These are phyloP conservation scores for Halyomorpha halys DNA, from an alignment of 1,140 invertebrate species.

Conservation along the genomic window DNA sequence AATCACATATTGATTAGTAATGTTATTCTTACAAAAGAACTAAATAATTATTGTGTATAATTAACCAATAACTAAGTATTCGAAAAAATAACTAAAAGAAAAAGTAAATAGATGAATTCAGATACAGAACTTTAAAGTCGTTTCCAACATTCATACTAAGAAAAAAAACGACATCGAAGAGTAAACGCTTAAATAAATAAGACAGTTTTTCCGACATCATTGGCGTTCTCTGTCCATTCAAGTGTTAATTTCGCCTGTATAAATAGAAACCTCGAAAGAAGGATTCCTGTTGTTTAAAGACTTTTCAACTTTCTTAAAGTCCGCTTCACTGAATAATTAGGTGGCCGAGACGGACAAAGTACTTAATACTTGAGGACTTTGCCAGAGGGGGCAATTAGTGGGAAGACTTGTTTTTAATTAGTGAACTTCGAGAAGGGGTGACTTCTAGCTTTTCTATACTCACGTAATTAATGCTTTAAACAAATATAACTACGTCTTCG, in stretches of 20 bases:
- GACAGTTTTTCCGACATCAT: too few relatives aligned
- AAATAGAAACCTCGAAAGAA: slow-evolving; percentile 2
- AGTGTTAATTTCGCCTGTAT: not conserved
- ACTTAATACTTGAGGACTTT: slow-evolving; percentile 12
- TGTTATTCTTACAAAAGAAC: too few relatives aligned
- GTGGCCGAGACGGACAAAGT: slow-evolving; percentile 11
- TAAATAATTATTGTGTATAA: too few relatives aligned
- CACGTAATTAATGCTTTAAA: slow-evolving; percentile 7
- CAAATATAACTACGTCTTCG: slow-evolving; percentile 1
- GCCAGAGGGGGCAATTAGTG: slow-evolving; percentile 5
- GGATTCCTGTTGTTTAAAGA: slow-evolving; percentile 6
- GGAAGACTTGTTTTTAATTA: slow-evolving; percentile 12
- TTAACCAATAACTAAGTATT: too few relatives aligned
- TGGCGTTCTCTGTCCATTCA: too few relatives aligned
- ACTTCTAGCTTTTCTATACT: slow-evolving; percentile 8
- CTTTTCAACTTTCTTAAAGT: slow-evolving; percentile 8
- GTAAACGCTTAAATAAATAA: too few relatives aligned
- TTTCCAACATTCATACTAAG: too few relatives aligned
- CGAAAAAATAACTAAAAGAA: too few relatives aligned
- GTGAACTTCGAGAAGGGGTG: not conserved
- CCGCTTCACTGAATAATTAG: slow-evolving; percentile 10
- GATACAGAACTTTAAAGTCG: too few relatives aligned
- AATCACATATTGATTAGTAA: too few relatives aligned
- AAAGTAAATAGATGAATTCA: too few relatives aligned
- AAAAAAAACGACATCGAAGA: too few relatives aligned